phyloP scores from a whole-genome alignment of 2,113 vertebrate species.

The Monarcha castaneiventris region DNA sequence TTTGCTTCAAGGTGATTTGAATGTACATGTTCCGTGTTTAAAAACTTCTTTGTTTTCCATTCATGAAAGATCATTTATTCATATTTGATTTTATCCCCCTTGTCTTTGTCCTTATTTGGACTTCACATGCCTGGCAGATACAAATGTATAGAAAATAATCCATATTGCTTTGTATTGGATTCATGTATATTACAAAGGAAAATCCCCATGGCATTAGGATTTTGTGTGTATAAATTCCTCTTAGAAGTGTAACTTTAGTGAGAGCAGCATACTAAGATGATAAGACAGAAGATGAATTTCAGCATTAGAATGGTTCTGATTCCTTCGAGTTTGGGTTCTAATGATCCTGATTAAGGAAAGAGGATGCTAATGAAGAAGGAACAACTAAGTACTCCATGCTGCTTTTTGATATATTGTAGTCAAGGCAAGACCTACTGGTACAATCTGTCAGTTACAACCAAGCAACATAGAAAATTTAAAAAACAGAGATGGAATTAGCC shows the following conservation, averaged over 20 bases:
- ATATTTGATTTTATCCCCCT: slow-evolving; percentile 7
- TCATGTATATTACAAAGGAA: slow-evolving; percentile 30
- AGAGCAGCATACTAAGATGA: slow-evolving; percentile 20
- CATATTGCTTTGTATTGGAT: slow-evolving; percentile 28
- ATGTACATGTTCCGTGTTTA: slow-evolving; percentile 3
- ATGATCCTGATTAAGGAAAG: not conserved
- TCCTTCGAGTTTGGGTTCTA: not conserved
- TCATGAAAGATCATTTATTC: slow-evolving; percentile 34
- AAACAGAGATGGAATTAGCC: not conserved
- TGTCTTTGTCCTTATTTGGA: slow-evolving; percentile 17
- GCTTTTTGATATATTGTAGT: not conserved
- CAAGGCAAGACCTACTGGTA: not conserved
- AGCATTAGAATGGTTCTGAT: not conserved
- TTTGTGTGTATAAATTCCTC: slow-evolving; percentile 12
- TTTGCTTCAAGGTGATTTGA: slow-evolving; percentile 51
- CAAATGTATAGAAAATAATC: slow-evolving; percentile 38
- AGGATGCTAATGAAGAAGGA: not conserved
- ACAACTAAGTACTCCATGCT: not conserved
- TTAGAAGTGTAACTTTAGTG: slow-evolving; percentile 8
- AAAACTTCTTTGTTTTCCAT: slow-evolving; percentile 24
- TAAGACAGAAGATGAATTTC: slow-evolving; percentile 21
- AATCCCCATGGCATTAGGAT: slow-evolving; percentile 7
- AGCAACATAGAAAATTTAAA: not conserved
- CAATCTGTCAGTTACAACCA: not conserved
- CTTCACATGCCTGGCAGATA: slow-evolving; percentile 1